Evolutionary conservation across 2,113 vertebrate species (phyloP).

Genomic region (Hipposideros armiger): DNA sequence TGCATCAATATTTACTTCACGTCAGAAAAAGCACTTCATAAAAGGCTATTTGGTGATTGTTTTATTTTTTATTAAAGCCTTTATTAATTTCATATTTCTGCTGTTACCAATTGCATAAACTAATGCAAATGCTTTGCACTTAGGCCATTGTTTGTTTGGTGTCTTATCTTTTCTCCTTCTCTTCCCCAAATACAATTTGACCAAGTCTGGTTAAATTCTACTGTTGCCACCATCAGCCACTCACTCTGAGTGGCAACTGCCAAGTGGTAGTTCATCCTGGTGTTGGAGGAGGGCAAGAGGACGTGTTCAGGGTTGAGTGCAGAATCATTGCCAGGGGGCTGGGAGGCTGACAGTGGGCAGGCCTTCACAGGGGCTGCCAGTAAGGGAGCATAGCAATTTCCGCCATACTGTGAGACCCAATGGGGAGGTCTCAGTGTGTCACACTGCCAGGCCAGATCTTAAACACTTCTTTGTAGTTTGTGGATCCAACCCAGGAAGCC

Average conservation of each 20-base stretch:
- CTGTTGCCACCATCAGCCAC: conserved; percentile 2
- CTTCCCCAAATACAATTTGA: neutral
- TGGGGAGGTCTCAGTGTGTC: neutral
- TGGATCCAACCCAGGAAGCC: neutral
- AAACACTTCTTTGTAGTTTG: conserved; percentile 17
- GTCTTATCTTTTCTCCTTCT: neutral
- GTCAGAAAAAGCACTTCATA: neutral
- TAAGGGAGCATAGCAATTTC: conserved; percentile 25
- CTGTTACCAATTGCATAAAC: conserved; percentile 65
- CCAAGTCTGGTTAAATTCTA: neutral
- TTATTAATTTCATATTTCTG: conserved; percentile 76
- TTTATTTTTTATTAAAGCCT: neutral
- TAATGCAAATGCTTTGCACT: conserved; percentile 62
- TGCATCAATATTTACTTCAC: neutral
- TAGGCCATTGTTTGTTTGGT: conserved; percentile 59
- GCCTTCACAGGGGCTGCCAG: neutral
- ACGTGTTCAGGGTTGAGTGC: conserved; percentile 17
- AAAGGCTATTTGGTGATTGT: neutral
- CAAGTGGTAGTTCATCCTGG: neutral
- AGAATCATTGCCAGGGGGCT: neutral
- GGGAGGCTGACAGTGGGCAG: neutral
- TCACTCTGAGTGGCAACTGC: neutral
- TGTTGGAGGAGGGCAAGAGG: conserved; percentile 3
- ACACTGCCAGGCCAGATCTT: neutral
- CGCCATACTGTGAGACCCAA: neutral